These are phyloP conservation scores for Oligia fasciuncula DNA, from an alignment of 2,888 invertebrate species.

Conservation along the genomic window DNA sequence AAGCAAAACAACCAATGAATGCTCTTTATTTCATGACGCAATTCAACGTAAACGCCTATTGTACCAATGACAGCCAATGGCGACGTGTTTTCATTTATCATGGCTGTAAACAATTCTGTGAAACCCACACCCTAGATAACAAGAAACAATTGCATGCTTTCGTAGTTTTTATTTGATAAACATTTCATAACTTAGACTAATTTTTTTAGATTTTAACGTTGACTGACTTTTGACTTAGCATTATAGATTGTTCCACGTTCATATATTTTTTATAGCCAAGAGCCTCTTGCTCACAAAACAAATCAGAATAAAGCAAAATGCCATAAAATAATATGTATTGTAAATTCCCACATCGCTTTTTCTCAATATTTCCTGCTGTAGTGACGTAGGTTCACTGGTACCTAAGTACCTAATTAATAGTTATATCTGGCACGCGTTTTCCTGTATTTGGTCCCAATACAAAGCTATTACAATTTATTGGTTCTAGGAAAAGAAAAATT, in stretches of 20 bases:
- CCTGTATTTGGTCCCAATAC: conserved; percentile 23
- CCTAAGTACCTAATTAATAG: background rate
- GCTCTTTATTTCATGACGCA: background rate
- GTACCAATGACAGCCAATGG: conserved; percentile 34
- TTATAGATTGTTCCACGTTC: background rate
- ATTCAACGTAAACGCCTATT: conserved; percentile 12
- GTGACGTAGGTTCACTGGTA: conserved; percentile 27
- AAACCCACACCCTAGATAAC: conserved; percentile 30
- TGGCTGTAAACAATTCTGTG: background rate
- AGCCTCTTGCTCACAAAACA: background rate
- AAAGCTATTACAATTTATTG: background rate
- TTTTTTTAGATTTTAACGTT: background rate
- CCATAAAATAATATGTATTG: conserved; percentile 5
- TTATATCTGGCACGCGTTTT: conserved; percentile 31
- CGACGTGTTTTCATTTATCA: background rate
- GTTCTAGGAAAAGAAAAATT: conserved; percentile 1
- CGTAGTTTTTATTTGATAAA: background rate
- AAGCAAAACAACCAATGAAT: conserved; percentile 27
- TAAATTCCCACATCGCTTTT: conserved; percentile 43
- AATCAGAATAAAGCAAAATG: background rate
- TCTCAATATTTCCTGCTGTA: conserved; percentile 39
- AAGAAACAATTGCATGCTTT: background rate
- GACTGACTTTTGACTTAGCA: background rate
- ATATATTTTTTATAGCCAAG: background rate
- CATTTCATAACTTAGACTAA: background rate